A percentile compares a stretch with the other conserved stretches of the same genome.
These are phyloP conservation scores for Lasioglossum marginatum DNA, from an alignment of 2,888 invertebrate genomes.

Conservation along the genomic window DNA sequence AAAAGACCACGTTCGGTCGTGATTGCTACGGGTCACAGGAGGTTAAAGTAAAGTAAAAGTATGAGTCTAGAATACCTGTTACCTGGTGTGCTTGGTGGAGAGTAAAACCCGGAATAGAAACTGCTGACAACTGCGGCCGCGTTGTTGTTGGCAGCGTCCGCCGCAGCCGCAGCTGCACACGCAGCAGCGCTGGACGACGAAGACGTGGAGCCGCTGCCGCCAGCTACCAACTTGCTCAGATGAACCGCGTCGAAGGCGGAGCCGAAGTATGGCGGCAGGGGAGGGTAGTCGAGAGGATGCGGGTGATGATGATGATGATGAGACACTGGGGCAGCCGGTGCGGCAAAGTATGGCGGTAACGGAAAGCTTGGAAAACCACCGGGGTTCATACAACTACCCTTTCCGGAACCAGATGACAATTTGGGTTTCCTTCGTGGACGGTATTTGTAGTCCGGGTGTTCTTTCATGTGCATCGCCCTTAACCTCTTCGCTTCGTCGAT, in stretches of 20 bases:
- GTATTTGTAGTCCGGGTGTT: slow-evolving; percentile 96
- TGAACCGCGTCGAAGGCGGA: slow-evolving; percentile 90
- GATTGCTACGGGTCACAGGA: no score
- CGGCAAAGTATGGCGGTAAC: slow-evolving; percentile 88
- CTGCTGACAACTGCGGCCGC: slow-evolving; percentile 88
- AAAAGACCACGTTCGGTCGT: no score
- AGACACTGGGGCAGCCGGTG: slow-evolving; percentile 86
- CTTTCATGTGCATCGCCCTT: slow-evolving; percentile 94
- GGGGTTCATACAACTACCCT: slow-evolving; percentile 72
- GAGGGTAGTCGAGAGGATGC: slow-evolving; percentile 87
- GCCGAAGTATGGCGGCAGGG: slow-evolving; percentile 90
- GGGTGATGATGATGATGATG: slow-evolving; percentile 83
- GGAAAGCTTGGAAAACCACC: slow-evolving; percentile 88
- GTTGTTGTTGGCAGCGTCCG: slow-evolving; percentile 85
- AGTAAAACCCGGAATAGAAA: slow-evolving; percentile 89
- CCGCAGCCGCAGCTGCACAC: slow-evolving; percentile 84
- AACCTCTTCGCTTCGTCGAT: slow-evolving; percentile 97
- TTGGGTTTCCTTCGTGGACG: slow-evolving; percentile 94
- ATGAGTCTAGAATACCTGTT: slow-evolving; percentile 72
- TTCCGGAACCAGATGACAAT: slow-evolving; percentile 87
- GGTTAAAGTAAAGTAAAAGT: no score
- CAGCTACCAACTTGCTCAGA: slow-evolving; percentile 87
- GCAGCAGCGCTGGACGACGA: slow-evolving; percentile 83
- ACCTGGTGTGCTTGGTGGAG: slow-evolving; percentile 85
- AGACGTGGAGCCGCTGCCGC: slow-evolving; percentile 63